These are phyloP conservation scores for Germaria angustata DNA, from an alignment of 2,888 invertebrate genomes.

Conservation along the genomic window DNA sequence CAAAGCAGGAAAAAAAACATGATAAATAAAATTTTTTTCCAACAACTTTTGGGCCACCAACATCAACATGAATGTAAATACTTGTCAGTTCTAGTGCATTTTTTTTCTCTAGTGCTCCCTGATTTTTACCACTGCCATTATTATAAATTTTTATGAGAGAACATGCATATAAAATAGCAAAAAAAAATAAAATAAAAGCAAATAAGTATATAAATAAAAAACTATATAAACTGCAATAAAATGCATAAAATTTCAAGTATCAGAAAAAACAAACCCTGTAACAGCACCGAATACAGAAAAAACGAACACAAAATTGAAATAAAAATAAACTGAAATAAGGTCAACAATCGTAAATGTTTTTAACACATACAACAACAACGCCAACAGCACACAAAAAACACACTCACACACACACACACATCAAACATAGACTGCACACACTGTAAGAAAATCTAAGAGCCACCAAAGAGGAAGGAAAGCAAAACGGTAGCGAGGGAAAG, in stretches of 20 bases:
- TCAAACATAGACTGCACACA: no score
- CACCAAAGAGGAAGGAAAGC: constrained; percentile 9
- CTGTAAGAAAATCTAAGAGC: neutral
- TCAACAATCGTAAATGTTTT: constrained; percentile 66
- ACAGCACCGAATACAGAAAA: constrained; percentile 7
- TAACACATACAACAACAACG: constrained; percentile 24
- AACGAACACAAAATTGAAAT: constrained; percentile 3
- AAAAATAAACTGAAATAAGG: constrained; percentile 58
- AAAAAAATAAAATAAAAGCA: neutral
- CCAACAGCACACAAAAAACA: neutral
- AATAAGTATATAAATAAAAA: constrained; percentile 25
- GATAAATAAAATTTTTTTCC: neutral
- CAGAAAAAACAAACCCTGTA: constrained; percentile 20
- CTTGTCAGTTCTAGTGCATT: constrained; percentile 33
- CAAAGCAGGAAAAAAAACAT: neutral
- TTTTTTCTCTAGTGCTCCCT: neutral
- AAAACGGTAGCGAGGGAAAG: neutral
- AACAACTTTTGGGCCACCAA: constrained; percentile 17
- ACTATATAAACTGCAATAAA: constrained; percentile 61
- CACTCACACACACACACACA: neutral
- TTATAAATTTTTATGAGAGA: constrained; percentile 39
- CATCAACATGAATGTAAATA: constrained; percentile 56
- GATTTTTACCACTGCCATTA: constrained; percentile 19
- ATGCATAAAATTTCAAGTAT: constrained; percentile 62
- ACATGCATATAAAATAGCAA: constrained; percentile 27